Conservation (phyloP, 2,797 vertebrate species). For the Jordanella pulchra region DNA sequence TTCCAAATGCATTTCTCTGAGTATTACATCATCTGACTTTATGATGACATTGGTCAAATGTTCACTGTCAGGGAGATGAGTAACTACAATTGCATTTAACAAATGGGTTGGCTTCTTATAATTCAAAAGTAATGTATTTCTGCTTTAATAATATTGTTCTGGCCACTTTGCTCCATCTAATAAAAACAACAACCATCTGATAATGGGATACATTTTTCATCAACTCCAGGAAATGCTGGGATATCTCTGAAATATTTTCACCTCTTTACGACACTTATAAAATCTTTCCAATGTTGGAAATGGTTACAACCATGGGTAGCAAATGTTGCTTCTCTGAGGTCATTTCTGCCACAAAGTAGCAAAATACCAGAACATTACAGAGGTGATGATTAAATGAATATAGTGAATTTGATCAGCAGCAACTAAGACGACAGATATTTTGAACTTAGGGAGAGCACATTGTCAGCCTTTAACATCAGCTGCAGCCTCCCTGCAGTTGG, state of each 20-base stretch:
- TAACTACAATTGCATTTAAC: too few species aligned
- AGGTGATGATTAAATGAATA: too few species aligned
- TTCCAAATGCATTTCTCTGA: background rate
- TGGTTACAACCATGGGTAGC: too few species aligned
- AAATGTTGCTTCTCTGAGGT: too few species aligned
- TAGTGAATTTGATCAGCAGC: too few species aligned
- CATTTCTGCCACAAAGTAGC: too few species aligned
- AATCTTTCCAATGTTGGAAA: background rate
- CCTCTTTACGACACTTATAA: background rate
- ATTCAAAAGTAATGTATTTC: background rate
- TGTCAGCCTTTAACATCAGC: background rate
- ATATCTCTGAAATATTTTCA: background rate
- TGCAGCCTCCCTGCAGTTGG: background rate
- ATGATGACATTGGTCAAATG: background rate
- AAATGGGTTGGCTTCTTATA: background rate
- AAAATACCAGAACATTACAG: too few species aligned
- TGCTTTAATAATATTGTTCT: too few species aligned
- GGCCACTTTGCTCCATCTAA: background rate
- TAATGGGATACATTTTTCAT: background rate
- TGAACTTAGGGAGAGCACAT: background rate
- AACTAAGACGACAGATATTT: too few species aligned
- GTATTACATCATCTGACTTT: background rate
- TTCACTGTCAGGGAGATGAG: background rate
- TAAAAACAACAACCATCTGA: too few species aligned
- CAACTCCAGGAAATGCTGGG: background rate